Percentiles rank a stretch among this genome's conserved stretches.
Conservation (phyloP, 2,797 vertebrate genomes). For the Coluber constrictor region DNA sequence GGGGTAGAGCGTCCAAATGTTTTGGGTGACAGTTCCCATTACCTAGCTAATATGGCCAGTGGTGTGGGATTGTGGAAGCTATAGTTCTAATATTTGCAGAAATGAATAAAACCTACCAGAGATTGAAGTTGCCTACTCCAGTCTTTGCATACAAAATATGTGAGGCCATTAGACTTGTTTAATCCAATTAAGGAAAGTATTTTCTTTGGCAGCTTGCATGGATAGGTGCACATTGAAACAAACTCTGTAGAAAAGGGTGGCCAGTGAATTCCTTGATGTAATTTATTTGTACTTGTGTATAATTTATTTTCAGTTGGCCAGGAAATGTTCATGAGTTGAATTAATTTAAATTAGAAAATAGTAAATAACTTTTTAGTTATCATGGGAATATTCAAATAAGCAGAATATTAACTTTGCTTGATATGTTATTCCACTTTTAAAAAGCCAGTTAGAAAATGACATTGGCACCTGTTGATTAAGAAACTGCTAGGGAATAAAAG, state of each 20-base stretch:
- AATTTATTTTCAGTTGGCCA: constrained; percentile 24
- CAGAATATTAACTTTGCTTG: constrained; percentile 40
- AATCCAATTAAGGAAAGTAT: neutral
- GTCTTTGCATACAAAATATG: neutral
- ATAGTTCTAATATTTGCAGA: neutral
- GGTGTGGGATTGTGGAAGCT: neutral
- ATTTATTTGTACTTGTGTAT: neutral
- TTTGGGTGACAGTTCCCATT: neutral
- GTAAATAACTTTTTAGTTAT: constrained; percentile 61
- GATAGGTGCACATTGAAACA: neutral
- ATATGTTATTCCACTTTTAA: constrained; percentile 43
- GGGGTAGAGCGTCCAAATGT: neutral
- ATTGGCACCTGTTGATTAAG: constrained; percentile 44
- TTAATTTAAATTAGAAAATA: constrained; percentile 64
- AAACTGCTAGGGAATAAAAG: constrained; percentile 41
- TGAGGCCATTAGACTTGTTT: neutral
- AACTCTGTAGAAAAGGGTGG: neutral
- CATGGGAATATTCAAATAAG: constrained; percentile 63
- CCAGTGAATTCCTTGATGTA: neutral
- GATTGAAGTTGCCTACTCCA: neutral
- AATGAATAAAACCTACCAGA: neutral
- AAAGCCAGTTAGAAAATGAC: constrained; percentile 48
- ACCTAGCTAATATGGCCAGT: neutral
- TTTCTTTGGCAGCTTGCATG: neutral
- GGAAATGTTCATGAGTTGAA: constrained; percentile 57